Conservation (phyloP, 2,888 invertebrate genomes). For the Lochmaea capreae region DNA sequence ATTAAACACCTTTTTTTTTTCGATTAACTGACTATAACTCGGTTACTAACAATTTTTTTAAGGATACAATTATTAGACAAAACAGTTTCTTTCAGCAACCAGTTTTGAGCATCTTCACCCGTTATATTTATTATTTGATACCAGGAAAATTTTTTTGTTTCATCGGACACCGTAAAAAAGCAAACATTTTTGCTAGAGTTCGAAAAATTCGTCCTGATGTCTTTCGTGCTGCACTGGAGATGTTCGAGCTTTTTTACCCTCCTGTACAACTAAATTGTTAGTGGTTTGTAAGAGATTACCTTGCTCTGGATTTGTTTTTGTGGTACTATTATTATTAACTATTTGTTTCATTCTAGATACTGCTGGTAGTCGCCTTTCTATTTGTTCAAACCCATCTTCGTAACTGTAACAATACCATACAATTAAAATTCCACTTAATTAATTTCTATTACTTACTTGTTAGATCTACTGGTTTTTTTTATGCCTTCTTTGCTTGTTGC, state of each 20-base stretch:
- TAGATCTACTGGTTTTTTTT: conserved; percentile 80
- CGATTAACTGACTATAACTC: too few relatives aligned
- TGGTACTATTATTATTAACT: conserved; percentile 60
- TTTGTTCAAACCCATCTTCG: conserved; percentile 50
- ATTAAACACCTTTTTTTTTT: neutral
- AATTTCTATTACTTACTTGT: conserved; percentile 76
- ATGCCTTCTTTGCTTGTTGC: conserved; percentile 87
- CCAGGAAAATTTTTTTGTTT: neutral
- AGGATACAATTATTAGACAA: too few relatives aligned
- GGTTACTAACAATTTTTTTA: too few relatives aligned
- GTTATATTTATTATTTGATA: too few relatives aligned
- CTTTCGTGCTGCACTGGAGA: conserved; percentile 85
- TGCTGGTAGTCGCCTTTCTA: conserved; percentile 59
- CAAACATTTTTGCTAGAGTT: conserved; percentile 77
- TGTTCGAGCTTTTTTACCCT: conserved; percentile 82
- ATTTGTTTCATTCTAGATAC: conserved; percentile 62
- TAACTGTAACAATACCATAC: conserved; percentile 48
- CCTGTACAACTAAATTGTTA: conserved; percentile 76
- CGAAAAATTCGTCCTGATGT: conserved; percentile 90
- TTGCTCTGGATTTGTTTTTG: conserved; percentile 47
- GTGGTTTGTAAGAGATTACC: conserved; percentile 45
- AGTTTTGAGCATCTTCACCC: too few relatives aligned
- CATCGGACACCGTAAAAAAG: neutral
- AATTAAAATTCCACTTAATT: too few relatives aligned
- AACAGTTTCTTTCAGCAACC: too few relatives aligned